These are phyloP conservation scores for Penelope pileata DNA, from an alignment of 2,113 vertebrate genomes.

Conservation along the genomic window DNA sequence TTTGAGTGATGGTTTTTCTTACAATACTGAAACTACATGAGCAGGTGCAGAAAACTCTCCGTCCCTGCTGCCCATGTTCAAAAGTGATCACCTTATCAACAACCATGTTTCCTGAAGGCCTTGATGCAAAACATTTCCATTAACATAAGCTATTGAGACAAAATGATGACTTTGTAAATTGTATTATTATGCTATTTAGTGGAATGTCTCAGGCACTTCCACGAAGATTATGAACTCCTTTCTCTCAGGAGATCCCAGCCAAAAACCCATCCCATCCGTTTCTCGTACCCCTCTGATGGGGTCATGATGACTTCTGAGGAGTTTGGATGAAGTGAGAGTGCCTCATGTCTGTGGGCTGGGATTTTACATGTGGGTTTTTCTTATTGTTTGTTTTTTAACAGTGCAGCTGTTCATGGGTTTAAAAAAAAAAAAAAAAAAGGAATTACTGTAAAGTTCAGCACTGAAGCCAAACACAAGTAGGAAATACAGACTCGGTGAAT, in stretches of 20 bases:
- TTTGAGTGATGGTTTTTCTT: not conserved
- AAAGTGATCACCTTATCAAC: conserved; percentile 5
- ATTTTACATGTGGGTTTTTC: not conserved
- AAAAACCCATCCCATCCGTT: not conserved
- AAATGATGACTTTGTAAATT: conserved; percentile 12
- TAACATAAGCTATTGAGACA: not conserved
- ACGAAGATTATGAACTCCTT: not conserved
- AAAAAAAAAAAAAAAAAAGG: not conserved
- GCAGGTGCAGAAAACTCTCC: not conserved
- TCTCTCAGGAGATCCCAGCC: not conserved
- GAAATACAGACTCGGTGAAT: not conserved
- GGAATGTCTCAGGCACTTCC: not conserved
- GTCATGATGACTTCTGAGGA: not conserved
- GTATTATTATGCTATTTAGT: not conserved
- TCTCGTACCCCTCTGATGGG: not conserved
- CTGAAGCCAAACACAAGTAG: not conserved
- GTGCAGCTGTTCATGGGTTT: not conserved
- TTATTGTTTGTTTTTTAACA: not conserved
- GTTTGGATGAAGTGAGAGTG: not conserved
- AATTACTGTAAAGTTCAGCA: not conserved
- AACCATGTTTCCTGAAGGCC: not conserved
- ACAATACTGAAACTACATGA: not conserved
- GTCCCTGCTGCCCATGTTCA: not conserved
- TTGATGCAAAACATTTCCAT: not conserved
- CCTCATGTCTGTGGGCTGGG: not conserved